phyloP scores from a whole-genome alignment of 2,888 invertebrate species.

The Philhelius pedissequus region DNA sequence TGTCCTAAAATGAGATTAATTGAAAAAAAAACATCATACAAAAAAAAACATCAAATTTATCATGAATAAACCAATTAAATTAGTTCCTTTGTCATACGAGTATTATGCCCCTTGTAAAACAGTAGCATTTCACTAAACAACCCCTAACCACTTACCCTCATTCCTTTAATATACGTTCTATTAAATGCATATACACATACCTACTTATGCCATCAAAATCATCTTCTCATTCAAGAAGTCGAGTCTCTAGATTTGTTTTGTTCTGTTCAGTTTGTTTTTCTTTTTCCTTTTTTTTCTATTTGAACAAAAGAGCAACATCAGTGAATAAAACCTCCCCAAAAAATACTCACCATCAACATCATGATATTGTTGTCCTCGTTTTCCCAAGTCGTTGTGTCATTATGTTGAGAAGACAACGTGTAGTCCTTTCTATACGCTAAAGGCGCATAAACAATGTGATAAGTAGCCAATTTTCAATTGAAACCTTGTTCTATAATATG shows the following conservation, averaged over 20 bases:
- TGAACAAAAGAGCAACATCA: conserved; percentile 58
- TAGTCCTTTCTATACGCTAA: conserved; percentile 33
- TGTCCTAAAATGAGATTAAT: too few relatives aligned
- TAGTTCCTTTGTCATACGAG: conserved; percentile 53
- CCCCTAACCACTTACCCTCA: conserved; percentile 43
- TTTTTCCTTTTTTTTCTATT: not conserved
- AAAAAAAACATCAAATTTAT: not conserved
- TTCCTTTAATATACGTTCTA: conserved; percentile 16
- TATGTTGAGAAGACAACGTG: conserved; percentile 20
- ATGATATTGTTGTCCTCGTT: conserved; percentile 10
- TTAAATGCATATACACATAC: conserved; percentile 15
- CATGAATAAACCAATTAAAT: conserved; percentile 63
- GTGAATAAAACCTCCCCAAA: conserved; percentile 28
- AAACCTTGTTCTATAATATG: conserved; percentile 33
- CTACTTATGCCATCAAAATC: conserved; percentile 28
- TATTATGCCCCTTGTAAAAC: conserved; percentile 14
- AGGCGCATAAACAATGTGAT: conserved; percentile 63
- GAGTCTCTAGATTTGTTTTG: not conserved
- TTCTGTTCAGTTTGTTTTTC: not conserved
- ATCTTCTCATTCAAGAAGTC: conserved; percentile 34
- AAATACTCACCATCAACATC: conserved; percentile 1
- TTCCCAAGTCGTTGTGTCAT: conserved; percentile 9
- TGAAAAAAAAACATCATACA: too few relatives aligned
- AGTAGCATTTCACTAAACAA: not conserved
- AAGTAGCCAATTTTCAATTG: conserved; percentile 65